Base-by-base conservation (phyloP, 2,888 invertebrate species). In the Invenusta paracnida region DNA sequence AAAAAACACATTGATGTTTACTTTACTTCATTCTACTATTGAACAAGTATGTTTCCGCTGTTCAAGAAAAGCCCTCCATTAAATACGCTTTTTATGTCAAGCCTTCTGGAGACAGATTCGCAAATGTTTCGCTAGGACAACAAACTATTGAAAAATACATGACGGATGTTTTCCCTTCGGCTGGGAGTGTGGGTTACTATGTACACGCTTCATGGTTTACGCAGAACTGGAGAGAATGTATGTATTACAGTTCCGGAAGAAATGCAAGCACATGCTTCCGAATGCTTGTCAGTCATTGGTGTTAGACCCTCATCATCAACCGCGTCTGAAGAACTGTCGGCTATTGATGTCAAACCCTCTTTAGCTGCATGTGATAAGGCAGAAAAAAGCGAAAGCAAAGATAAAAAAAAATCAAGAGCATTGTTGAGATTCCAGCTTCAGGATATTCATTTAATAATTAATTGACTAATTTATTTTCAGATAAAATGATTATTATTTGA, bases 11-110 rank as follows among this genome's bases (percentile, higher is more conserved):
- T n/a, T 25, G 23, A 23, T 2, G 27, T 73, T 5, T n/a, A n/a
- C n/a, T n/a, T n/a, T n/a, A n/a, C n/a, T n/a, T n/a, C n/a, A n/a
- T 73, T 73, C 73, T 73, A 73, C 73, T 73, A 73, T 13, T 73
- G 25, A 73, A 73, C 2, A 73, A 73, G 23, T 73, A 73, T 73
- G 25, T 73, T 73, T 73, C 23, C 73, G 17, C 73, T 73, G 73
- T 73, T 73, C 23, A 73, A 73, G 73, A 73, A 73, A 73, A 73
- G 73, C 27, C 73, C 5, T 73, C 25, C 73, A 73, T 73, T 73
- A 73, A 73, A 73, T 5, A 23, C 73, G 25, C 73, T 73, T 73
- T 48, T 73, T 23, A 73, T 73, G 11, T 73, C 48, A 73, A 73
- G 23, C 73, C 73, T 73, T 73, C 73, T 73, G 73, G 73, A 73